A percentile compares a stretch with the other conserved stretches of the same genome.
These are phyloP conservation scores for Cremastobaeus sp. DNA, from an alignment of 2,888 invertebrate genomes.

Conservation along the genomic window DNA sequence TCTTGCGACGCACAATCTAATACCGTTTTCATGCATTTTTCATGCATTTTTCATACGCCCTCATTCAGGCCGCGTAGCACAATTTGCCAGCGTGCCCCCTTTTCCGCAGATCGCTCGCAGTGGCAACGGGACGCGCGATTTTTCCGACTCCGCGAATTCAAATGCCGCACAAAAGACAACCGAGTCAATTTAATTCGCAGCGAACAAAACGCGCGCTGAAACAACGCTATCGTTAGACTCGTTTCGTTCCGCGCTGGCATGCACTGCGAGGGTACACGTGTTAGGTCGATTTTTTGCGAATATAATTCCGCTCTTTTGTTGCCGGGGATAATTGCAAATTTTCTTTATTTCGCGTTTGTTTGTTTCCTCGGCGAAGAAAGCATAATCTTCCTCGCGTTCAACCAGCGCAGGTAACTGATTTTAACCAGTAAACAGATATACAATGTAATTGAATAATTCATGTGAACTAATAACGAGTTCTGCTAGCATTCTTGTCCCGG, in stretches of 20 bases:
- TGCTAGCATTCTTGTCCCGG: too few relatives aligned
- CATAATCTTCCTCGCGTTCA: too few relatives aligned
- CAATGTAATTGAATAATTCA: too few relatives aligned
- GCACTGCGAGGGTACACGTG: background rate
- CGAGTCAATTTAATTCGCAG: constrained; percentile 27
- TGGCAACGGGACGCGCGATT: background rate
- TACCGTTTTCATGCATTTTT: constrained; percentile 37
- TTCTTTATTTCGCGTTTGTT: too few relatives aligned
- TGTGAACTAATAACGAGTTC: too few relatives aligned
- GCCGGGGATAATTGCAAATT: too few relatives aligned
- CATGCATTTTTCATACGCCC: constrained; percentile 36
- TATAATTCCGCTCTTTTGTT: too few relatives aligned
- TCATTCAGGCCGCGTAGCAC: constrained; percentile 29
- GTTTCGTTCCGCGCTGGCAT: background rate
- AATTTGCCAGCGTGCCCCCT: constrained; percentile 23
- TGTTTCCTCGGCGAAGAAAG: too few relatives aligned
- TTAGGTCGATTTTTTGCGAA: background rate
- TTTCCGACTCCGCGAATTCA: constrained; percentile 11
- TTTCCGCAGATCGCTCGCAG: too few relatives aligned
- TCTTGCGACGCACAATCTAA: constrained; percentile 33
- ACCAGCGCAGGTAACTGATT: too few relatives aligned
- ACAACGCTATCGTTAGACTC: constrained; percentile 20
- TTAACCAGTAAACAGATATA: too few relatives aligned
- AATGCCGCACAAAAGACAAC: constrained; percentile 22
- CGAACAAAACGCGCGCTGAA: constrained; percentile 20